Conservation (phyloP, 2,888 invertebrate species). For the Sminthurinus aureus region DNA sequence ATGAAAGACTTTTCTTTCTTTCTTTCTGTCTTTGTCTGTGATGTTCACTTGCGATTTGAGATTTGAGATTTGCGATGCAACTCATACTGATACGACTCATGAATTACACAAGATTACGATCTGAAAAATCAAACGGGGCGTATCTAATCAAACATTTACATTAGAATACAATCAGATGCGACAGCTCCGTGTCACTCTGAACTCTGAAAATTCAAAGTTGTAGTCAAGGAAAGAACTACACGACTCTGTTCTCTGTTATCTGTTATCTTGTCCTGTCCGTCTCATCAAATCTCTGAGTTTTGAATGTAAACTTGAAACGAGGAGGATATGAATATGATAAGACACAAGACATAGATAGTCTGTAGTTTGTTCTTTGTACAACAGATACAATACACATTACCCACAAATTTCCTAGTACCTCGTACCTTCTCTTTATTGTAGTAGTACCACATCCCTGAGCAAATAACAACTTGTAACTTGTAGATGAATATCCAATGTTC, state of each 20-base stretch:
- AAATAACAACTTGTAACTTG: background rate
- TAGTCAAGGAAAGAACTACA: background rate
- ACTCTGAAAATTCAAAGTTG: background rate
- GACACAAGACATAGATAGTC: background rate
- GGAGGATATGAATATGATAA: background rate
- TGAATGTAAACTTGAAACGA: background rate
- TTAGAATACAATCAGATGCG: background rate
- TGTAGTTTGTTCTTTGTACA: background rate
- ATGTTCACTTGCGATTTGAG: background rate
- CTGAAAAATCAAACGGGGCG: conserved; percentile 15
- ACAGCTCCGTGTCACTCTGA: background rate
- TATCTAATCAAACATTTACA: conserved; percentile 11
- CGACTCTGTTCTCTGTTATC: background rate
- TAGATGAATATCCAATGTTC: too few species aligned
- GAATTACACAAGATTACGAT: conserved; percentile 5
- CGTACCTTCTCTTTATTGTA: background rate
- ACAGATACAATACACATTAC: background rate
- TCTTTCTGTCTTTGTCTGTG: background rate
- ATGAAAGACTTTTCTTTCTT: background rate
- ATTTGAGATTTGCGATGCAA: too few species aligned
- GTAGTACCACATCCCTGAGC: background rate
- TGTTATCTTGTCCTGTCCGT: too few species aligned
- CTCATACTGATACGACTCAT: background rate
- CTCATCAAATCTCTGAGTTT: background rate
- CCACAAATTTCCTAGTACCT: background rate